A percentile compares a stretch with the other conserved stretches of the same genome.
These are phyloP conservation scores for Tipula unca DNA, from an alignment of 2,888 invertebrate species.

Conservation along the genomic window DNA sequence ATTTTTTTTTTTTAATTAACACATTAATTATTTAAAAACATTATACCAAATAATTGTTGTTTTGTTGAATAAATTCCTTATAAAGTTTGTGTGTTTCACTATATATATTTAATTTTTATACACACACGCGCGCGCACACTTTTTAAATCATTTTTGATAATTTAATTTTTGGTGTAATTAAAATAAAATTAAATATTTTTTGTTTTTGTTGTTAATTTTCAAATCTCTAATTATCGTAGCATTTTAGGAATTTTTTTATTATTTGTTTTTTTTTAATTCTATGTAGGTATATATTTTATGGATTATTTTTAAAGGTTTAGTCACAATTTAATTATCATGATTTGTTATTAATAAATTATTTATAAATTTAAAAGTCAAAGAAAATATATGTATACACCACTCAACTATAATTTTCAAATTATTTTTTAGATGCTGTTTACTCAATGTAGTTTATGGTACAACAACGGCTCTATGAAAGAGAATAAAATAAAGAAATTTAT, in stretches of 20 bases:
- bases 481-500: neutral
- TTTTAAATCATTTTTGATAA: neutral
- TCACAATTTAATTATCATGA: slow-evolving; percentile 4
- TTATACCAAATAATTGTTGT: neutral
- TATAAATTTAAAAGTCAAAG: neutral
- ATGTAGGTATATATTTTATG: neutral
- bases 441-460: neutral
- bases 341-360: neutral
- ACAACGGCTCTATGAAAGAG: neutral
- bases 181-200: neutral
- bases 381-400: neutral
- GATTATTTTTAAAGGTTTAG: neutral
- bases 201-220: neutral
- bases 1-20: neutral
- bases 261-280: too few species aligned
- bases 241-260: neutral
- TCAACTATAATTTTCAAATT: neutral
- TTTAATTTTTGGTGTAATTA: neutral
- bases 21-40: neutral
- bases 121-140: neutral
- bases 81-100: neutral
- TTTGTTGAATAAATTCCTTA: neutral
- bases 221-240: neutral
- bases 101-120: neutral
- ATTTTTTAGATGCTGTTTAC: neutral